Evolutionary conservation across 2,797 vertebrate species (phyloP).

Genomic region (Sciaenops ocellatus): DNA sequence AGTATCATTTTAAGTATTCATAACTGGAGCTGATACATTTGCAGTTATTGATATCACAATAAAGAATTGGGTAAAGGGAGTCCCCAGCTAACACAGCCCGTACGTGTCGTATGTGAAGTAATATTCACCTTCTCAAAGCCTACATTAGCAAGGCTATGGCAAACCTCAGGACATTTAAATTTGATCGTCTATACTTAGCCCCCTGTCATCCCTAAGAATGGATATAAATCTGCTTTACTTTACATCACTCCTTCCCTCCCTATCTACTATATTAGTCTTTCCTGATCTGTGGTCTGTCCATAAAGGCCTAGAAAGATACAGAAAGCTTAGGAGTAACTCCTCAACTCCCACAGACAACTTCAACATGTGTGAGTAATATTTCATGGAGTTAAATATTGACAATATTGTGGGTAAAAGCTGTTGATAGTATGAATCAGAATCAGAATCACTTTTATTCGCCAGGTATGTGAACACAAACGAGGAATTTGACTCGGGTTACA

Average conservation of each 20-base stretch:
- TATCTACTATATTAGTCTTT: not conserved
- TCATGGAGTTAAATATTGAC: not conserved
- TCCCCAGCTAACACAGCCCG: not conserved
- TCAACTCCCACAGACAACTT: not conserved
- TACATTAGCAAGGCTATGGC: not conserved
- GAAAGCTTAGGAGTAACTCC: not conserved
- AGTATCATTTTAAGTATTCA: not conserved
- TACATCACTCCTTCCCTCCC: not conserved
- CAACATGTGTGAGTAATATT: not conserved
- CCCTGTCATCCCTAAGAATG: constrained; percentile 13
- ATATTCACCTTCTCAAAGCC: constrained; percentile 13
- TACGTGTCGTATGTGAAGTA: not conserved
- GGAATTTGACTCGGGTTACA: too few species aligned
- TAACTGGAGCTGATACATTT: not conserved
- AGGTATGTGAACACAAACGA: too few species aligned
- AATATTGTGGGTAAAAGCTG: not conserved
- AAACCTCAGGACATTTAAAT: constrained; percentile 1
- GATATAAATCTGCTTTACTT: constrained; percentile 26
- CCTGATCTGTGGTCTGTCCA: not conserved
- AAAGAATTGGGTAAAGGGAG: not conserved
- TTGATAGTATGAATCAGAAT: not conserved
- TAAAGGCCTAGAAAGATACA: not conserved
- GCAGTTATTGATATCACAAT: not conserved
- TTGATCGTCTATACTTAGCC: constrained; percentile 14
- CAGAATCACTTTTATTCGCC: too few species aligned